Percentiles rank a stretch among this genome's conserved stretches.
These are phyloP conservation scores for Gallinago jamesoni DNA, from an alignment of 2,113 vertebrate genomes.

Conservation along the genomic window DNA sequence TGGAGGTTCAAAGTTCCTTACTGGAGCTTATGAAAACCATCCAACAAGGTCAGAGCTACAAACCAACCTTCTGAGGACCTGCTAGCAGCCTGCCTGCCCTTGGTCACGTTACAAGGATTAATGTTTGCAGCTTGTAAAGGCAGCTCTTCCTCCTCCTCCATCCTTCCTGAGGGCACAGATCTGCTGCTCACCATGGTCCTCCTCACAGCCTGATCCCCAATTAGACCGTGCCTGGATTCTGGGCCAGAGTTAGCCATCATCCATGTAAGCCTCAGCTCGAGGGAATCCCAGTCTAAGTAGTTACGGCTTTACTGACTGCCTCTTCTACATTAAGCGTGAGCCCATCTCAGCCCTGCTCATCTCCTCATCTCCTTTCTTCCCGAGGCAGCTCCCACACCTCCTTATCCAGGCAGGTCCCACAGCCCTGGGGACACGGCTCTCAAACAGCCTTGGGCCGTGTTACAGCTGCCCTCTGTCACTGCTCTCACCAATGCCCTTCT, in stretches of 20 bases:
- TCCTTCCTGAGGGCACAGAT: background rate
- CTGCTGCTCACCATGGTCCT: background rate
- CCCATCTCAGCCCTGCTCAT: background rate
- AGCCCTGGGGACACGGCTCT: background rate
- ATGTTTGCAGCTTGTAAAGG: background rate
- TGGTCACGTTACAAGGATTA: background rate
- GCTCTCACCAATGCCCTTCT: background rate
- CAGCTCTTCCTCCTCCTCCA: background rate
- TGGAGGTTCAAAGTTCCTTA: background rate
- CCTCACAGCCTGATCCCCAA: background rate
- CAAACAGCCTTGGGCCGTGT: background rate
- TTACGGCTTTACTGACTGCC: background rate
- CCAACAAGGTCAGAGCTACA: background rate
- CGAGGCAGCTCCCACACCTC: background rate
- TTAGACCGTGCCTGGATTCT: too few species aligned
- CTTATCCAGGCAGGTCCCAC: background rate
- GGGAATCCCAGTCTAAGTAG: background rate
- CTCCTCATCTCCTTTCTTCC: background rate
- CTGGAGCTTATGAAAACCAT: background rate
- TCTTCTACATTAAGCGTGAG: background rate
- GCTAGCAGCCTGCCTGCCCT: background rate
- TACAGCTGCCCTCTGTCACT: background rate
- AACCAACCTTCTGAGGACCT: background rate
- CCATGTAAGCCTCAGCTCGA: background rate
- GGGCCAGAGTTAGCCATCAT: background rate